These are phyloP conservation scores for Drosophila acutilabella DNA, from an alignment of 2,888 invertebrate genomes.

Conservation along the genomic window DNA sequence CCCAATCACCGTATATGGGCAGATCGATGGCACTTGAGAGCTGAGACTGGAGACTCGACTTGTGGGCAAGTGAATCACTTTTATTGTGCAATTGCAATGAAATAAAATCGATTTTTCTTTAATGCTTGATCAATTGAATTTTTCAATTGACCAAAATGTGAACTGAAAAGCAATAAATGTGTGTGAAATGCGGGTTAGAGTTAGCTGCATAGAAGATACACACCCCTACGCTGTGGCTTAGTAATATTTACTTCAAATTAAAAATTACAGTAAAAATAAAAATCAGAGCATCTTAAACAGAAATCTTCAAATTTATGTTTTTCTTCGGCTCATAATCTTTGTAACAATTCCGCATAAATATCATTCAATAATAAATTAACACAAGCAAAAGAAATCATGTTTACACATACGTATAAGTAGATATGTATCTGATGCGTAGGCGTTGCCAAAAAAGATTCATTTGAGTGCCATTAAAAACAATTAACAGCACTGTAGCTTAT, in stretches of 20 bases:
- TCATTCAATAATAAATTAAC: not conserved
- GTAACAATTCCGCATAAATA: too few species aligned
- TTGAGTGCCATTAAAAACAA: conserved; percentile 44
- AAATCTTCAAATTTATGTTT: too few species aligned
- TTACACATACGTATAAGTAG: not conserved
- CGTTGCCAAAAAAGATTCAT: conserved; percentile 14
- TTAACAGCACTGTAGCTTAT: conserved; percentile 43
- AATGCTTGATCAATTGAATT: conserved; percentile 56
- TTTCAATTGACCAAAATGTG: conserved; percentile 52
- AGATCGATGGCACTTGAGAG: conserved; percentile 48
- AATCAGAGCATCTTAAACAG: too few species aligned
- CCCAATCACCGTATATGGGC: conserved; percentile 42
- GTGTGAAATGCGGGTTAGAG: conserved; percentile 54
- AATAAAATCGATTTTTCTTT: conserved; percentile 34
- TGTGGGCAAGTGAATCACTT: conserved; percentile 68
- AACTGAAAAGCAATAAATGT: conserved; percentile 23
- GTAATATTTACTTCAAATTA: too few species aligned
- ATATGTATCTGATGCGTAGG: not conserved
- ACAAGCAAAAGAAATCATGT: not conserved
- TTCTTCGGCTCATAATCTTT: too few species aligned
- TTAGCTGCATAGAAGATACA: not conserved
- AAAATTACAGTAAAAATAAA: too few species aligned
- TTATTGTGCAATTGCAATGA: conserved; percentile 58
- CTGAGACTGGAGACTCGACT: not conserved
- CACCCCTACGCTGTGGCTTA: conserved; percentile 20